Conservation (phyloP, 2,888 invertebrate species). For the Zonitis immaculata region DNA sequence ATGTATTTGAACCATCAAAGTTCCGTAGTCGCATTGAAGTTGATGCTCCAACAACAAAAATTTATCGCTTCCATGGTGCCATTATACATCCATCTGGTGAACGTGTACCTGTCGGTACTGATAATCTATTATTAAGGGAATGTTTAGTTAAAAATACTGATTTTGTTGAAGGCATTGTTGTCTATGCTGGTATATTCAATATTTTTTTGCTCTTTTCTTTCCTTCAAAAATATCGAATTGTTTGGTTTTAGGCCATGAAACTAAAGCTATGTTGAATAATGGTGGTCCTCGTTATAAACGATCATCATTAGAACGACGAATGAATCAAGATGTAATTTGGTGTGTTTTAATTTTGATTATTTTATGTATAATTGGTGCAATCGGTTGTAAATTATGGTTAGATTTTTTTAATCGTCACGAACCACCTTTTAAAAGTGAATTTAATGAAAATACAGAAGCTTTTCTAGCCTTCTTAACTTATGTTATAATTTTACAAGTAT, state of each 20-base stretch:
- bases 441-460: conserved; percentile 53
- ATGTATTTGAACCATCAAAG: conserved; percentile 71
- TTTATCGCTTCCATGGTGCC: conserved; percentile 90
- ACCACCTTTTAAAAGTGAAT: conserved; percentile 63
- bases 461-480: conserved; percentile 92
- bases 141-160: conserved; percentile 96
- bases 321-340: conserved; percentile 96
- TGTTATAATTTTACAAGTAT: conserved; percentile 87
- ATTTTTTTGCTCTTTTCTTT: background rate
- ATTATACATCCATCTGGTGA: conserved; percentile 76
- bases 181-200: conserved; percentile 75
- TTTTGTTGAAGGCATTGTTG: conserved; percentile 92
- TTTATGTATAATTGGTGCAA: conserved; percentile 85
- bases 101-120: conserved; percentile 77
- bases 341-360: conserved; percentile 88
- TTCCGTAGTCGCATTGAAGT: conserved; percentile 85
- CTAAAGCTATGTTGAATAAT: conserved; percentile 97
- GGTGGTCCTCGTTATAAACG: conserved; percentile 92
- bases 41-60: conserved; percentile 91
- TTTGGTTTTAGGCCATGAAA: conserved; percentile 73
- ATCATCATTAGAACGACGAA: conserved; percentile 84
- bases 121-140: conserved; percentile 88
- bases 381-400: conserved; percentile 86
- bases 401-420: conserved; percentile 55
- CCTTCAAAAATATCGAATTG: background rate